A percentile compares a stretch with the other conserved stretches of the same genome.
These are phyloP conservation scores for Trichomycterus rosablanca DNA, from an alignment of 2,113 vertebrate genomes.

Conservation along the genomic window DNA sequence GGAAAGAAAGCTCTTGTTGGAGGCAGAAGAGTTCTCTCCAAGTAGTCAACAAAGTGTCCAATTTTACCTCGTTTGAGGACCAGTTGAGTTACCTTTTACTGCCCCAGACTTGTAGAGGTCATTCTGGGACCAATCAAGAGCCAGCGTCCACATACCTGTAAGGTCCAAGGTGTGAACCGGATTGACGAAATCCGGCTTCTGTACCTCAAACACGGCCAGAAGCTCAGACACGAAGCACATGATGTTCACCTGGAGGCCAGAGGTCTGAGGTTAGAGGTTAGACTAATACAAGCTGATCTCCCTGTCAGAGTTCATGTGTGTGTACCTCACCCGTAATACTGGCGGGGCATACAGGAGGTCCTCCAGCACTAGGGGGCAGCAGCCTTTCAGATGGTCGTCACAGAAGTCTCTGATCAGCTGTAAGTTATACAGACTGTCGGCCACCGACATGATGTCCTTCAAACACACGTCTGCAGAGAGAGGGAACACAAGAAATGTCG, in stretches of 20 bases:
- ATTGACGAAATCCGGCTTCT: constrained; percentile 78
- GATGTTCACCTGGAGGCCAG: constrained; percentile 72
- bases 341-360: constrained; percentile 82
- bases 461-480: constrained; percentile 76
- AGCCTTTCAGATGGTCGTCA: constrained; percentile 66
- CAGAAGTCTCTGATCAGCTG: constrained; percentile 82
- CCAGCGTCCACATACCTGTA: constrained; percentile 58
- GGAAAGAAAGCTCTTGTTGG: too few relatives aligned
- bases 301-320: background rate
- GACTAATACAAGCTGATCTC: background rate
- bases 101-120: too few relatives aligned
- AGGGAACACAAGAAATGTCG: background rate
- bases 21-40: too few relatives aligned
- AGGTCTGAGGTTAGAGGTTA: background rate
- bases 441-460: constrained; percentile 90
- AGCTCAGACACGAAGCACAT: constrained; percentile 81
- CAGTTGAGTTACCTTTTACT: too few relatives aligned
- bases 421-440: constrained; percentile 87
- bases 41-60: too few relatives aligned
- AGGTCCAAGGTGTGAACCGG: constrained; percentile 71
- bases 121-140: too few relatives aligned
- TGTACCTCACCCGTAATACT: constrained; percentile 65
- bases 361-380: constrained; percentile 79
- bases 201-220: constrained; percentile 79
- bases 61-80: too few relatives aligned